Evolutionary conservation across 2,113 vertebrate genomes (phyloP).

Genomic region (Malurus cyaneus): DNA sequence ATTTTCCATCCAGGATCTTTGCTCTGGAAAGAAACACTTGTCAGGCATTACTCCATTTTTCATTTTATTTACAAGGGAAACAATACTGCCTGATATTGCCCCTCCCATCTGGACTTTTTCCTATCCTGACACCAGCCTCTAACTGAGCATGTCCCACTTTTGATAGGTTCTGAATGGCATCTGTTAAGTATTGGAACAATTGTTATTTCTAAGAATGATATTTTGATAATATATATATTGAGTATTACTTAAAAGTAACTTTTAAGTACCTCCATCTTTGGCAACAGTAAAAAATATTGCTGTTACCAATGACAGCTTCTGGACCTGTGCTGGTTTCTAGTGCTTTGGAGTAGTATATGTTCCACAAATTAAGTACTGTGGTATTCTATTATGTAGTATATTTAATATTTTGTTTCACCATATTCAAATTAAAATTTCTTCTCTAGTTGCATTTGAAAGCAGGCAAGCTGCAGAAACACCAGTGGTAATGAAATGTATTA

Average conservation of each 20-base stretch:
- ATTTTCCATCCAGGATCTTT: not conserved
- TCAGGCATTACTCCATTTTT: not conserved
- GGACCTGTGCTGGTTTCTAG: not conserved
- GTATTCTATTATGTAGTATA: not conserved
- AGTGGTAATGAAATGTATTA: not conserved
- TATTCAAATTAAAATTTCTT: not conserved
- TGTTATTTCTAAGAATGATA: not conserved
- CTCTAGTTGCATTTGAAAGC: not conserved
- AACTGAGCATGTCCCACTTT: not conserved
- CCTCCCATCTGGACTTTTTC: not conserved
- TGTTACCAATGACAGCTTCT: not conserved
- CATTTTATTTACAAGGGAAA: not conserved
- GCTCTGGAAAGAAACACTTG: not conserved
- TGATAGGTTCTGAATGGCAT: not conserved
- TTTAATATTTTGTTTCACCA: not conserved
- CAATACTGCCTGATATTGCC: not conserved
- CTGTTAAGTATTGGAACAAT: not conserved
- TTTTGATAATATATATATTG: not conserved
- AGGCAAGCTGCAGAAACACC: not conserved
- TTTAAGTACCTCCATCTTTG: not conserved
- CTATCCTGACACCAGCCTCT: not conserved
- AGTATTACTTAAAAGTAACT: not conserved
- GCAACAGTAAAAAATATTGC: not conserved
- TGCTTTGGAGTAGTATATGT: not conserved
- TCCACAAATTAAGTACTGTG: not conserved